Base-by-base conservation (phyloP, 2,888 invertebrate species). In the Pediacus dermestoides region DNA sequence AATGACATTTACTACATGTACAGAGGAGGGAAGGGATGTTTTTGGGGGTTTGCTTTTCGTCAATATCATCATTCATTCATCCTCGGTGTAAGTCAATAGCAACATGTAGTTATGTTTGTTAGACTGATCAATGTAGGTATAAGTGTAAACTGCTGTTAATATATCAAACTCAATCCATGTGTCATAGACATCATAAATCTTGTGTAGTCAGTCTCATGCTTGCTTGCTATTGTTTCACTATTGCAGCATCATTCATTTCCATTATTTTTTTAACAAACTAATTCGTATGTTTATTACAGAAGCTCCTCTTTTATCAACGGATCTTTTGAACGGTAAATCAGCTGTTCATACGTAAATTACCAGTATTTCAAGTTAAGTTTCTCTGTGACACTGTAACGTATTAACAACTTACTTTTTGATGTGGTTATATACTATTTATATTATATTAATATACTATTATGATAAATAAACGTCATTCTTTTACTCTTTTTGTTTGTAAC, bases 291-390 rank as follows among this genome's bases (percentile, higher is more conserved):
- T 58, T 56, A 57, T 64, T 66, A 48, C 66, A 66, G 66, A 66
- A 63, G 58, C 58, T 46, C 64, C 61, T 55, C 63, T 64, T 52
- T 57, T 64, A 55, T 28, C 61, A 58, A 55, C 52, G 60, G 64
- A 62, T 53, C 50, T 56, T 54, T 52, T 55, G 58, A 63, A 59
- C 41, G 37, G 43, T 45, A 37, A 42, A 43, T 31, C 36, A 39
- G 42, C 3, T 18, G 6, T 18, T 18, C 6, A 7, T 18, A 57
- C 55, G 44, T 50, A 53, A 32, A 38, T 44, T 47, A 44, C 44
- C 44, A 42, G 38, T 36, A 44, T 49, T 40, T 43, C 43, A 39
- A 37, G 44, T 48, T 45, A 44, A 35, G n/a, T n/a, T n/a, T n/a
- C n/a, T n/a, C n/a, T n/a, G n/a, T n/a, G n/a, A n/a, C n/a, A n/a